phyloP scores from a whole-genome alignment of 2,797 vertebrate species.

The Poeciliopsis infans region DNA sequence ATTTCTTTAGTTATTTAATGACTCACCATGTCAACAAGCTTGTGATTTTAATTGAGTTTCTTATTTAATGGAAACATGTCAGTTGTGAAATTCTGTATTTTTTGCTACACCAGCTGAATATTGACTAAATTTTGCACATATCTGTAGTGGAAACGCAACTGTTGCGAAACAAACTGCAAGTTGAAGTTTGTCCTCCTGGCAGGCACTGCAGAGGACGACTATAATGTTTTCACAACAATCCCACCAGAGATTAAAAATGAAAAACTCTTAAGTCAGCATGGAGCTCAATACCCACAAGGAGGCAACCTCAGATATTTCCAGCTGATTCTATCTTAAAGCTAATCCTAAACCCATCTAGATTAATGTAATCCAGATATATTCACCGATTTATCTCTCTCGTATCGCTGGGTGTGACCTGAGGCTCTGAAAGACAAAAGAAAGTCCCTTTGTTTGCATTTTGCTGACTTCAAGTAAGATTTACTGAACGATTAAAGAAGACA shows the following conservation, averaged over 20 bases:
- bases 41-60: too few relatives aligned
- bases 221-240: constrained; percentile 76
- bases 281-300: constrained; percentile 22
- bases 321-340: neutral
- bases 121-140: too few relatives aligned
- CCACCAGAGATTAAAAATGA: constrained; percentile 35
- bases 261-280: constrained; percentile 60
- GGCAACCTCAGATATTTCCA: neutral
- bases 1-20: too few relatives aligned
- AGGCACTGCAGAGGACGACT: constrained; percentile 49
- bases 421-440: constrained; percentile 18
- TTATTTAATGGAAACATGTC: too few relatives aligned
- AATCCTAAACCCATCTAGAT: neutral
- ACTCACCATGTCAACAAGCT: too few relatives aligned
- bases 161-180: constrained; percentile 28
- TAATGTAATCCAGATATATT: neutral
- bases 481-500: constrained; percentile 46
- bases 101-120: too few relatives aligned
- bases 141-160: too few relatives aligned
- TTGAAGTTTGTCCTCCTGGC: constrained; percentile 45
- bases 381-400: neutral
- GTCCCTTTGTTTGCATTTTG: constrained; percentile 48
- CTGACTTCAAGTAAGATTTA: constrained; percentile 62
- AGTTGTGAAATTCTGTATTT: too few relatives aligned
- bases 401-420: constrained; percentile 30